Evolutionary conservation across 2,888 invertebrate genomes (phyloP).

Genomic region (Diachrysia chrysitis): DNA sequence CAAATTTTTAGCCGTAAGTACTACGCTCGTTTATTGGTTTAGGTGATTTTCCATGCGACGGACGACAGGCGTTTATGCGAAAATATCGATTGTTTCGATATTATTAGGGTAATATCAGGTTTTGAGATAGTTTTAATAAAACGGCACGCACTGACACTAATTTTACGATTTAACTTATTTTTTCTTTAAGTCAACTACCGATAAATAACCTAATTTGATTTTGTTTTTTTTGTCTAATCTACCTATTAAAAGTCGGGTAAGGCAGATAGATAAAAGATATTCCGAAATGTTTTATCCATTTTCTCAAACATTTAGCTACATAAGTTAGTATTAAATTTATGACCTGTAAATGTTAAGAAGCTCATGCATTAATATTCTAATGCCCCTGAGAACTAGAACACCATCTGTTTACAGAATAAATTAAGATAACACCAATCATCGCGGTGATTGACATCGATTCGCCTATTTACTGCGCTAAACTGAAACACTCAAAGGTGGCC

Average conservation of each 20-base stretch:
- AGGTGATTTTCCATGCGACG: no score
- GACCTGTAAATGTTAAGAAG: constrained; percentile 27
- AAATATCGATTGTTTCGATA: no score
- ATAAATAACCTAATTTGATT: constrained; percentile 10
- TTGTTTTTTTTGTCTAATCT: constrained; percentile 22
- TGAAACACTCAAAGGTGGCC: neutral
- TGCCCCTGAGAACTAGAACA: constrained; percentile 53
- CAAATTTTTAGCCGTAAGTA: no score
- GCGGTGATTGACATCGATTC: constrained; percentile 47
- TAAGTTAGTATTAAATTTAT: constrained; percentile 25
- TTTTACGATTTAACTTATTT: no score
- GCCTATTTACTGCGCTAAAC: constrained; percentile 20
- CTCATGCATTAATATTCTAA: constrained; percentile 36
- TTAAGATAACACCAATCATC: constrained; percentile 34
- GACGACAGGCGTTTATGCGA: no score
- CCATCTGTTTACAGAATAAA: constrained; percentile 45
- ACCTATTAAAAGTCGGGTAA: neutral
- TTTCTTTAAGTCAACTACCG: no score
- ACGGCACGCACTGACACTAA: no score
- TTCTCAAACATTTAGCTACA: no score
- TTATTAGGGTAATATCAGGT: no score
- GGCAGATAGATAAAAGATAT: no score
- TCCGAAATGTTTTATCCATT: neutral
- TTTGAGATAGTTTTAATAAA: no score
- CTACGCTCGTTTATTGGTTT: no score